Evolutionary conservation across 2,797 vertebrate species (phyloP).

Genomic region (Falco cherrug): DNA sequence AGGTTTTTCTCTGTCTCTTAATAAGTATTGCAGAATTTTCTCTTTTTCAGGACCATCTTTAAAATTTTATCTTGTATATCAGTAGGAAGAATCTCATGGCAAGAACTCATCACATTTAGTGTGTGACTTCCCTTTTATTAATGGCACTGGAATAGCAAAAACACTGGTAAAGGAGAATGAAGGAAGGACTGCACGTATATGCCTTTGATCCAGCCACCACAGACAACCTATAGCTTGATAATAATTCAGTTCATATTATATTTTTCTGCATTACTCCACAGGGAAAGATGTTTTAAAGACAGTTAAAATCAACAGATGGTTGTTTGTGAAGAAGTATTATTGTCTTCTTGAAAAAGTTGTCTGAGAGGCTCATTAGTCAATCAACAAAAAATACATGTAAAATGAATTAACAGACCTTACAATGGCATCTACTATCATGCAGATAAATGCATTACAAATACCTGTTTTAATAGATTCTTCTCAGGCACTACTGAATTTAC

Average conservation of each 20-base stretch:
- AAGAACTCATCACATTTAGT: neutral
- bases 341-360: neutral
- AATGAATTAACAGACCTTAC: neutral
- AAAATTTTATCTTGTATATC: neutral
- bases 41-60: neutral
- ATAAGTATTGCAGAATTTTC: neutral
- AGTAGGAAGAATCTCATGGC: neutral
- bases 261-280: neutral
- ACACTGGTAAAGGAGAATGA: neutral
- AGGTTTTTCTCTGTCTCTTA: neutral
- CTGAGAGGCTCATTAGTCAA: neutral
- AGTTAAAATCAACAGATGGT: neutral
- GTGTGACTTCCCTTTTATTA: neutral
- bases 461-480: neutral
- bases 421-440: neutral
- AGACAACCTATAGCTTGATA: neutral
- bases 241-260: neutral
- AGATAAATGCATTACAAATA: neutral
- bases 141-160: neutral
- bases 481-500: neutral
- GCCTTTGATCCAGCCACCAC: neutral
- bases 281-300: neutral
- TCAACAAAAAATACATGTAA: neutral
- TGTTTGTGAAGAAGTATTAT: neutral
- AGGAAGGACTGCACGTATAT: neutral